Base-by-base conservation (phyloP, 2,888 invertebrate genomes). In the Cetonia aurata region DNA sequence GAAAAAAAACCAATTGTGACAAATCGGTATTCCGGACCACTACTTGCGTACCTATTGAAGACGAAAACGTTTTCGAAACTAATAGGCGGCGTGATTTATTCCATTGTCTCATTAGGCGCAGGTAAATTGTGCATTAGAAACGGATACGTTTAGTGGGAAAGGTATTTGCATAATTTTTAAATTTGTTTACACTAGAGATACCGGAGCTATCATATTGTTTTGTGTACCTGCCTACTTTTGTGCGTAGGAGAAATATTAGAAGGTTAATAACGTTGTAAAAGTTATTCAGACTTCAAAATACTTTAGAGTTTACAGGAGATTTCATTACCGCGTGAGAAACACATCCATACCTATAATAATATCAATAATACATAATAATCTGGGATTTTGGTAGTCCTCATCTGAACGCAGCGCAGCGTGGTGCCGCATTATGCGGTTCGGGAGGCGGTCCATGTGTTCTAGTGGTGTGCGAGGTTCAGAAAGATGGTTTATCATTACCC, bases 401-500 rank as follows among this genome's bases (percentile, higher is more conserved):
- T 37, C 37, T 37, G 4, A 37, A 37, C 8, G 1, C 10, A 10
- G 37, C 37, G 1, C 10, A 10, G 37, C 37, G 10, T 37, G 37
- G 10, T 37, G 10, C 37, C 37, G 37, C 37, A 50, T 25, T 25
- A 25, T 25, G 25, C 25, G 25, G 25, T 70, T 70, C 52, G 52
- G 25, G 37, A 50, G 41, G 17, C 46, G 46, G 59, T 25, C 65
- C 70, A 65, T 65, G 65, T 70, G 70, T 65, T 70, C 52, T 44
- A 25, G 33, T 62, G 55, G 70, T 65, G 48, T 70, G 56, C 55
- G 70, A 41, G 65, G 41, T 31, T 53, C 65, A 44, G 62, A 19
- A 70, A 70, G 70, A 70, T 70, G 48, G 66, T 66, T 70, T 66
- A 55, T 56, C 56, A 66, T 70, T 70, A 44, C 65, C 56, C 52